Evolutionary conservation across 1,140 invertebrate genomes (phyloP).

Genomic region (Philopotamus ludificatus): DNA sequence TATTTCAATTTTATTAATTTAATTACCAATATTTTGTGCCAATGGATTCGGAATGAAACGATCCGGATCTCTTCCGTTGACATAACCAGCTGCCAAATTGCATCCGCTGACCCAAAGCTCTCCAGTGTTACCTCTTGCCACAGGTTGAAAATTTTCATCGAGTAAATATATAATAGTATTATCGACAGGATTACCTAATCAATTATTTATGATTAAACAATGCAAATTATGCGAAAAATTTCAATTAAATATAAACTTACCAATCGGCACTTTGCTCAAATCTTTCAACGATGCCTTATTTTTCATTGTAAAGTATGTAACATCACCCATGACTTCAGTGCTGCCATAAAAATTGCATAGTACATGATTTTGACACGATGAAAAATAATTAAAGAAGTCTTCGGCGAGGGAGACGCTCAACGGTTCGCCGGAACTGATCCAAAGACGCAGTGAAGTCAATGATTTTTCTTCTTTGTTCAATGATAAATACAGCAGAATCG

Average conservation of each 20-base stretch:
- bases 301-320: constrained; percentile 64
- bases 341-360: constrained; percentile 88
- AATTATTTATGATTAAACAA: not conserved
- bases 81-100: constrained; percentile 78
- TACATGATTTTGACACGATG: constrained; percentile 56
- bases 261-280: constrained; percentile 75
- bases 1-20: constrained; percentile 2
- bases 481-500: constrained; percentile 71
- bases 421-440: constrained; percentile 82
- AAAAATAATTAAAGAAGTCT: constrained; percentile 72
- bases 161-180: constrained; percentile 80
- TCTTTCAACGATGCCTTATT: constrained; percentile 58
- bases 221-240: not conserved
- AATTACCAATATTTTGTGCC: constrained; percentile 63
- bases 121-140: constrained; percentile 69
- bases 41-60: constrained; percentile 73
- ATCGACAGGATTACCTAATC: constrained; percentile 66
- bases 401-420: constrained; percentile 64
- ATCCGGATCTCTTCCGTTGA: constrained; percentile 68
- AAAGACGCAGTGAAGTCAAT: constrained; percentile 66
- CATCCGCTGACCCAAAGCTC: constrained; percentile 76
- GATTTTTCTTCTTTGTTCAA: constrained; percentile 49
- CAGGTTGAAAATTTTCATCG: constrained; percentile 66
- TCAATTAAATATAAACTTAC: constrained; percentile 52
- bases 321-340: constrained; percentile 84